Conservation (phyloP, 2,797 vertebrate species). For the Arnoldichthys spilopterus region DNA sequence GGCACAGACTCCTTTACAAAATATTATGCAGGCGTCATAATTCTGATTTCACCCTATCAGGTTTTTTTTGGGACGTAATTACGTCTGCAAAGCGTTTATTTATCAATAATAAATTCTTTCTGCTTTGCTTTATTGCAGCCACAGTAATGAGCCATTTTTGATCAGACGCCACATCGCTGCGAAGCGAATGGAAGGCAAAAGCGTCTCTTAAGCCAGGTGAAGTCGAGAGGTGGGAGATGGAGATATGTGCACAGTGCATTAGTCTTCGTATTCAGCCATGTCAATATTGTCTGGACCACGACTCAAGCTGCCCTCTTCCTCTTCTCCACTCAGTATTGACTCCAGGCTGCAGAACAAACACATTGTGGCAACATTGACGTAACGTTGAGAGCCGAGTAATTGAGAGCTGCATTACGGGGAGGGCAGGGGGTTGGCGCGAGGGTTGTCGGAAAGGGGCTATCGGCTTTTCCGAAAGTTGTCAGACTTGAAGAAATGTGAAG, state of each 20-base stretch:
- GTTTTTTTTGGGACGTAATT: background rate
- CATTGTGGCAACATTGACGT: slow-evolving; percentile 53
- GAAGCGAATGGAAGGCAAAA: background rate
- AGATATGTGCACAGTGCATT: slow-evolving; percentile 47
- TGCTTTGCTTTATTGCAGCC: background rate
- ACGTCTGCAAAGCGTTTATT: background rate
- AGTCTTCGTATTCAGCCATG: slow-evolving; percentile 52
- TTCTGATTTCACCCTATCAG: background rate
- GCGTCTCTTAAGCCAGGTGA: background rate
- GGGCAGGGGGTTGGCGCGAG: background rate
- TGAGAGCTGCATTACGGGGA: slow-evolving; percentile 22
- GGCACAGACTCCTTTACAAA: background rate
- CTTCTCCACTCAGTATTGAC: slow-evolving; percentile 54
- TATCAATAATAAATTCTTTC: background rate
- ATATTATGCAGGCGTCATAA: background rate
- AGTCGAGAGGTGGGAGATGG: slow-evolving; percentile 1
- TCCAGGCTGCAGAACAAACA: slow-evolving; percentile 45
- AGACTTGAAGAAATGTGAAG: slow-evolving; percentile 11
- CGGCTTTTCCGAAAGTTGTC: slow-evolving; percentile 17
- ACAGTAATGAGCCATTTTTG: background rate
- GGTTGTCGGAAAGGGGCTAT: slow-evolving; percentile 19
- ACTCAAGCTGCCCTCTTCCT: slow-evolving; percentile 41
- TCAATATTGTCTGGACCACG: slow-evolving; percentile 62
- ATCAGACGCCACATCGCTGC: background rate
- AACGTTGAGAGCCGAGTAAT: slow-evolving; percentile 52